Base-by-base conservation (phyloP, 2,888 invertebrate genomes). In the Xanthorhoe spadicearia region DNA sequence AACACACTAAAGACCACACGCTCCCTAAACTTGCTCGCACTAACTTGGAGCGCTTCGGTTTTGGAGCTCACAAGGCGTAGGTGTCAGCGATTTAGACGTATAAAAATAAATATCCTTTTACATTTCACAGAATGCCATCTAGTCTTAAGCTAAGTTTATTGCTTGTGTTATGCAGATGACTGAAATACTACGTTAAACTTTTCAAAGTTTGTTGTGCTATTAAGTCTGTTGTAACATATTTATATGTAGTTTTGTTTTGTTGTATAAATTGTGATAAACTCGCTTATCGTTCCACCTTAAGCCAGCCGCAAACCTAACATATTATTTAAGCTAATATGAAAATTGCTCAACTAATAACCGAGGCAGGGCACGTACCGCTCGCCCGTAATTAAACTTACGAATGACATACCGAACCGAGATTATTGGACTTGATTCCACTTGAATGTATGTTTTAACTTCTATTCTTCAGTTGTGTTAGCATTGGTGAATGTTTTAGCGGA, bases 321-420 rank as follows among this genome's bases (percentile, higher is more conserved):
- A 90, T 89, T 90, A 90, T 89, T 89, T 89, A 89, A 86, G 86
- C 86, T 89, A 91, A 92, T 92, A 91, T 87, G 90, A 89, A 92
- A 90, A 91, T 90, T 90, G 87, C 86, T 84, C 78, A 86, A 89
- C 85, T 89, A 90, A 91, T 92, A 89, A 85, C 82, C 80, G 76
- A 89, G 81, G 83, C 89, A 77, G 77, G 76, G 83, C 91, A 89
- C 90, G 89, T 90, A 76, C 76, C n/a, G 67, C 70, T 74, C 71
- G 70, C 77, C 74, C 75, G 81, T 85, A 86, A 86, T 85, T 85
- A 84, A 85, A 83, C 81, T 82, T 78, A 75, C 75, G 77, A 83
- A 83, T 80, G 85, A 84, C 82, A 82, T 74, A 77, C 78, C 76
- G 71, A 78, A 80, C 77, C 65, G 74, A 73, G 66, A 74, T 78